Evolutionary conservation across 2,888 invertebrate genomes (phyloP), one percentile per base, ranked within the genome.

Genomic region (Dioctria rufipes): DNA sequence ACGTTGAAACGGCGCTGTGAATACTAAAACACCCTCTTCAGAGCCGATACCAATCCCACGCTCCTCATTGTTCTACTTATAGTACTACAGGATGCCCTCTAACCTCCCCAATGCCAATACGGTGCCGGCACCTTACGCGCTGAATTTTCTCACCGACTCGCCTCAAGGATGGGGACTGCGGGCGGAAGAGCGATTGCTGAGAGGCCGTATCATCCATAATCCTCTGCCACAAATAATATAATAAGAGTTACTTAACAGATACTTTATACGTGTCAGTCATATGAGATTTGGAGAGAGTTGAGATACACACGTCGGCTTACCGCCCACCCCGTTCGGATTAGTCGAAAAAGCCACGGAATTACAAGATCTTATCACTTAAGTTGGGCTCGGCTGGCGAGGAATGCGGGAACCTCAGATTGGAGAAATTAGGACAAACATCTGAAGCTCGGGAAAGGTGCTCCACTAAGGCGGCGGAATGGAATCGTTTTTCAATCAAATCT

Each of bases 241-340:
- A 80, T 80, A 80, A 80, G 69, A 80, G 80, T 80, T 80, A 80
- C 80, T 80, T 80, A 80, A 80, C 80, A 69, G 80, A 80, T 80
- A 80, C 80, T 69, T 80, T 80, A 69, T 80, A 71, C 80, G 80
- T 80, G 80, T 80, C 80, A 80, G 80, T 80, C 80, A 80, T 80
- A 60, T 80, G 80, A 80, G 80, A 80, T 80, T 69, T 66, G 67
- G 46, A 60, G 46, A 25, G 37, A 46, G 49, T 60, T 80, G 49
- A 39, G 63, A n/a, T 13, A 49, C 51, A 25, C 69, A 25, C 43
- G 49, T 58, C 8, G 13, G 71, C 37, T 42, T 25, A 0, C 25
- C 25, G 11, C 40, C 58, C 61, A 5, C 54, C 54, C 54, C 40
- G 6, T 25, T 13, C 40, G 13, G 5, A 54, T 69, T 69, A 39